These are phyloP conservation scores for Pleuronectes platessa DNA, from an alignment of 2,113 vertebrate genomes.

Conservation along the genomic window DNA sequence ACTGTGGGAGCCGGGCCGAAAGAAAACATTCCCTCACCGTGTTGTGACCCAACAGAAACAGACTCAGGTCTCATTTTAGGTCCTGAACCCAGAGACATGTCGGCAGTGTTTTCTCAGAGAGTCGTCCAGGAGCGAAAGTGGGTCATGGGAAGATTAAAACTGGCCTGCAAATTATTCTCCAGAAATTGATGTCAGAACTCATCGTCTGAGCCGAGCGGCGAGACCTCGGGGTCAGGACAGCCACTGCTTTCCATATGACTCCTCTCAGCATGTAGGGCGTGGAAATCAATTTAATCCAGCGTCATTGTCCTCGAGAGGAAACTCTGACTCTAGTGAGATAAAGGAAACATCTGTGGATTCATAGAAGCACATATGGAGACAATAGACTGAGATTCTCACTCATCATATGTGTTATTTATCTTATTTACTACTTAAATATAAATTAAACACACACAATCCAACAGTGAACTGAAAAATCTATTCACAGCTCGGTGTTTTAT, in stretches of 20 bases:
- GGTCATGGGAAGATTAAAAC: constrained; percentile 65
- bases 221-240: not conserved
- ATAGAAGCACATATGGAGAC: constrained; percentile 8
- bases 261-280: no score
- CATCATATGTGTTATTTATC: not conserved
- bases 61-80: constrained; percentile 41
- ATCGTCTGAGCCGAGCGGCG: constrained; percentile 24
- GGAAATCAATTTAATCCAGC: no score
- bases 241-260: no score
- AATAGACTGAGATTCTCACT: not conserved
- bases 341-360: no score
- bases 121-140: constrained; percentile 38
- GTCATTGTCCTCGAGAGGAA: no score
- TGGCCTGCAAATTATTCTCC: not conserved
- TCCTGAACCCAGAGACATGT: constrained; percentile 24
- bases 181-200: constrained; percentile 41
- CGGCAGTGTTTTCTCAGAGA: constrained; percentile 50
- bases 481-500: not conserved
- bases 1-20: constrained; percentile 62
- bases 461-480: not conserved
- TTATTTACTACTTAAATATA: not conserved
- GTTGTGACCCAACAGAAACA: constrained; percentile 64
- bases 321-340: no score
- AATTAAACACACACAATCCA: not conserved
- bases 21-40: constrained; percentile 65